These are phyloP conservation scores for mouse (Mus musculus) DNA, from an alignment of 2,113 vertebrate genomes.

Conservation along the genomic window GRCm39 chr13:107402001-107402500, in stretches of 20 bases:
- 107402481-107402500: constrained; percentile 16
- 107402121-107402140: neutral
- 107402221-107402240: constrained; percentile 64
- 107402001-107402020: constrained; percentile 80
- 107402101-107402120: constrained; percentile 25
- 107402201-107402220: constrained; percentile 73
- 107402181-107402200: constrained; percentile 77
- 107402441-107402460: neutral
- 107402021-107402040: constrained; percentile 74
- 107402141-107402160: neutral
- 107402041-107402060: constrained; percentile 73
- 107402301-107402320: neutral
- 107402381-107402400: neutral
- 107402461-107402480: neutral
- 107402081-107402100: constrained; percentile 57
- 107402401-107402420: neutral
- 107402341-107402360: neutral
- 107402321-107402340: neutral
- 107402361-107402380: neutral
- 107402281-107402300: neutral
- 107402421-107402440: neutral
- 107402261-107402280: constrained; percentile 48
- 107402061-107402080: constrained; percentile 64
- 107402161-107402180: constrained; percentile 50
- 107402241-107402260: constrained; percentile 24